These are phyloP conservation scores for Habropoda laboriosa DNA, from an alignment of 1,140 invertebrate species.

Conservation along the genomic window DNA sequence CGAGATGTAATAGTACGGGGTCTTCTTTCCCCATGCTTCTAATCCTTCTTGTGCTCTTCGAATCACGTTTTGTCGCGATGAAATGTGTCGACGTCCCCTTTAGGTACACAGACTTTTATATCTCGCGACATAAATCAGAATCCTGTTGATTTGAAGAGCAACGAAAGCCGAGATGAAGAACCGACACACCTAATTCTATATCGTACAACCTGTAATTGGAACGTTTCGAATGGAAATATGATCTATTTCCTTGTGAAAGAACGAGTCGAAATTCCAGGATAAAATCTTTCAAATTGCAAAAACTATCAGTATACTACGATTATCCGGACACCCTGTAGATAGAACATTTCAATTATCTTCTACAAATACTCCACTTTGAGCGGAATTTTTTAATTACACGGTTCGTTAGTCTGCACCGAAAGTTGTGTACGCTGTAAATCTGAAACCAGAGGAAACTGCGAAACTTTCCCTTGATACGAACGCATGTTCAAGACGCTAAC, in stretches of 20 bases:
- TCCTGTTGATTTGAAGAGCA: not conserved
- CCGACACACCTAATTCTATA: not conserved
- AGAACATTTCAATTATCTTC: no score
- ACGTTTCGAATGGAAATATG: no score
- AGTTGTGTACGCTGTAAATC: conserved; percentile 52
- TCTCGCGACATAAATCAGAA: conserved; percentile 43
- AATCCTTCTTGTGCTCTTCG: conserved; percentile 38
- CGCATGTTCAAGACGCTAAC: not conserved
- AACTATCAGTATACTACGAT: no score
- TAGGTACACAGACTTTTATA: conserved; percentile 39
- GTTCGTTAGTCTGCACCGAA: no score
- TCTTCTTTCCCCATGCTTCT: conserved; percentile 11
- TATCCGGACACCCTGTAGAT: no score
- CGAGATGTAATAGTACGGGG: conserved; percentile 28
- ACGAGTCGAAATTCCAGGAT: no score
- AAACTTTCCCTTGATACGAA: not conserved
- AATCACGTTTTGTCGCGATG: conserved; percentile 45
- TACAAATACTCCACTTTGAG: no score
- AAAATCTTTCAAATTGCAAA: no score
- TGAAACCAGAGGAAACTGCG: not conserved
- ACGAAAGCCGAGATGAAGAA: not conserved
- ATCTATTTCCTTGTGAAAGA: no score
- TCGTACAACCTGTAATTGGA: no score
- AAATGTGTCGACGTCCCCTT: conserved; percentile 22
- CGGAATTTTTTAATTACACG: no score